Conservation (phyloP, 2,113 vertebrate genomes). For the Mola mola region DNA sequence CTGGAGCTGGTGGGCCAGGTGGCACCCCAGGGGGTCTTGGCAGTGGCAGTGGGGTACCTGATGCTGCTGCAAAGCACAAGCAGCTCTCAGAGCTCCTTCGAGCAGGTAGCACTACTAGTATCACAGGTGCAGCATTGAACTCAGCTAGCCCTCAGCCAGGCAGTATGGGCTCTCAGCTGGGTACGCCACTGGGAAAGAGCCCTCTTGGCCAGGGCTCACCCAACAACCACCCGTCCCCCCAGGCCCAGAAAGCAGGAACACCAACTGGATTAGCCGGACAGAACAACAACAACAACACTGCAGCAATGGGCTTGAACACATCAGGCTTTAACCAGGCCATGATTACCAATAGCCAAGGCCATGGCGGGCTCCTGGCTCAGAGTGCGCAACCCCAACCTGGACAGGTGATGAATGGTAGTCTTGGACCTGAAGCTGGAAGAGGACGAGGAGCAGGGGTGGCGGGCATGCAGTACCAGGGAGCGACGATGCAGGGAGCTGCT, state of each 20-base stretch:
- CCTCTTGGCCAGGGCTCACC: constrained; percentile 89
- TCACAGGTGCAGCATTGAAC: constrained; percentile 85
- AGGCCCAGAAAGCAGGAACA: constrained; percentile 90
- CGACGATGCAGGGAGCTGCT: constrained; percentile 79
- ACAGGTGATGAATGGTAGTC: constrained; percentile 95
- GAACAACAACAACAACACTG: constrained; percentile 74
- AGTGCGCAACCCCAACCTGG: constrained; percentile 87
- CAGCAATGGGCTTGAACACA: constrained; percentile 90
- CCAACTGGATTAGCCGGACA: constrained; percentile 85
- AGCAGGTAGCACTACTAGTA: constrained; percentile 84
- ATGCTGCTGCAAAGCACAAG: constrained; percentile 97
- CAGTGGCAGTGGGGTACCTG: constrained; percentile 76
- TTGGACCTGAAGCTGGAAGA: constrained; percentile 89
- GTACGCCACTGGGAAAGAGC: constrained; percentile 84
- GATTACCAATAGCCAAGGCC: constrained; percentile 91
- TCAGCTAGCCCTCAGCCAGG: constrained; percentile 87
- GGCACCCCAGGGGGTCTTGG: constrained; percentile 55
- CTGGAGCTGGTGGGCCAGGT: constrained; percentile 65
- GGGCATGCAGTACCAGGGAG: constrained; percentile 89
- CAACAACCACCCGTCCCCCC: constrained; percentile 89
- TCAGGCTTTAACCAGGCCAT: constrained; percentile 90
- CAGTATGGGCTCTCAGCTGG: constrained; percentile 80
- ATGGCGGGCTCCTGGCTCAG: constrained; percentile 86
- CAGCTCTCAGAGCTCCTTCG: constrained; percentile 97
- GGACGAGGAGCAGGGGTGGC: constrained; percentile 86